Percentiles rank a stretch among this genome's conserved stretches.
Evolutionary conservation across 2,888 invertebrate genomes (phyloP).

Genomic region (Mythimna vitellina): DNA sequence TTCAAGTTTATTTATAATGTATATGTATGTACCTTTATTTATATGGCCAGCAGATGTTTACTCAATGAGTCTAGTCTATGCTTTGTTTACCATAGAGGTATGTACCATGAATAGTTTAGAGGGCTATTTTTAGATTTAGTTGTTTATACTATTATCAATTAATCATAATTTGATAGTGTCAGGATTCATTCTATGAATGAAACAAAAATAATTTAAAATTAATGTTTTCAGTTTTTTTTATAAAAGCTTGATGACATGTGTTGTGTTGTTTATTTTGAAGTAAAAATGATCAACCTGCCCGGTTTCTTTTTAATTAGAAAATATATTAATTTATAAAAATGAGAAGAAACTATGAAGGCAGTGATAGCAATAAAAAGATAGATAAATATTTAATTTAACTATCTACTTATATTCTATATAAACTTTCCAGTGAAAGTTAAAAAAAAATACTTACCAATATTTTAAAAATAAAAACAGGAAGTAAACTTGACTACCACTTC

Average conservation of each 20-base stretch:
- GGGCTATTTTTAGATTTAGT: constrained; percentile 7
- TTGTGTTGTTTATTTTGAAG: background rate
- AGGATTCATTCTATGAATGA: background rate
- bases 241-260: no score
- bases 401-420: background rate
- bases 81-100: constrained; percentile 29
- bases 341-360: background rate
- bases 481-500: constrained; percentile 50
- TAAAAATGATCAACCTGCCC: background rate
- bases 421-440: background rate
- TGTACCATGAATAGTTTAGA: constrained; percentile 13
- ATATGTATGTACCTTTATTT: background rate
- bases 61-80: background rate
- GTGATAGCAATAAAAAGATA: background rate
- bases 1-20: constrained; percentile 23
- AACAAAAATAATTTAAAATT: background rate
- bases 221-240: background rate
- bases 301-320: no score
- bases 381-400: background rate
- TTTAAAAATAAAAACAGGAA: constrained; percentile 46
- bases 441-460: constrained; percentile 23
- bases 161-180: background rate
- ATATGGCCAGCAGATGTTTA: constrained; percentile 44
- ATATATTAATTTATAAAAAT: background rate
- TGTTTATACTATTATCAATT: constrained; percentile 8